Evolutionary conservation across 2,888 invertebrate species (phyloP), one percentile per base, ranked within the genome.

Genomic region (Cephonodes hylas): DNA sequence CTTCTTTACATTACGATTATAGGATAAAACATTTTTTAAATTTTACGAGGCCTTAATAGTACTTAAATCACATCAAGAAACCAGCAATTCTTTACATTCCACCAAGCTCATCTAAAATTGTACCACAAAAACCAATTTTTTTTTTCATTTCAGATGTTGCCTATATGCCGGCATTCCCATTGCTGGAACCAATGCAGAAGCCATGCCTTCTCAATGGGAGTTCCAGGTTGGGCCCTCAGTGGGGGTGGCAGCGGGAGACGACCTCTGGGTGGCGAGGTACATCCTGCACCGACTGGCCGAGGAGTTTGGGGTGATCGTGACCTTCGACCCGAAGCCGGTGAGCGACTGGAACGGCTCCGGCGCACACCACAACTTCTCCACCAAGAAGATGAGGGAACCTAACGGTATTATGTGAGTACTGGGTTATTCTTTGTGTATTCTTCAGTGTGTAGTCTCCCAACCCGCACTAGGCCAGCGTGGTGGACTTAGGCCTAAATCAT

Each of bases 141-240:
- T 13, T 31, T 8, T 44, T 45, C 4, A 25, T 73, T n/a, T 96
- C 86, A 91, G 91, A 72, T 93, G 93, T 63, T 99, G 99, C 80
- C 93, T 99, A 56, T 99, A 96, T 83, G 97, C 99, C 64, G 99
- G 99, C 53, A 94, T 99, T 61, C 96, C 97, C 66, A 96, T 99
- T 71, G 93, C 96, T 38, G 99, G 99, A 60, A 97, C 97, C 61
- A 99, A 99, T 84, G 99, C 99, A 0, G 99, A 99, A 90, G 99
- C 99, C 61, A 99, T 99, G 99, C 99, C 99, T 0, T 97, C 98
- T 10, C 99, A 98, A 90, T 97, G 97, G 97, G 96, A 97, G 86
- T 97, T 95, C 93, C 97, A 98, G 91, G 96, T 99, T 3, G 99
- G 99, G 0, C 98, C 98, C 0, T 97, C 97, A 64, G 94, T 96